Percentiles rank a stretch among this genome's conserved stretches.
These are phyloP conservation scores for Plutella xylostella DNA, from an alignment of 2,888 invertebrate species.

Conservation along the genomic window DNA sequence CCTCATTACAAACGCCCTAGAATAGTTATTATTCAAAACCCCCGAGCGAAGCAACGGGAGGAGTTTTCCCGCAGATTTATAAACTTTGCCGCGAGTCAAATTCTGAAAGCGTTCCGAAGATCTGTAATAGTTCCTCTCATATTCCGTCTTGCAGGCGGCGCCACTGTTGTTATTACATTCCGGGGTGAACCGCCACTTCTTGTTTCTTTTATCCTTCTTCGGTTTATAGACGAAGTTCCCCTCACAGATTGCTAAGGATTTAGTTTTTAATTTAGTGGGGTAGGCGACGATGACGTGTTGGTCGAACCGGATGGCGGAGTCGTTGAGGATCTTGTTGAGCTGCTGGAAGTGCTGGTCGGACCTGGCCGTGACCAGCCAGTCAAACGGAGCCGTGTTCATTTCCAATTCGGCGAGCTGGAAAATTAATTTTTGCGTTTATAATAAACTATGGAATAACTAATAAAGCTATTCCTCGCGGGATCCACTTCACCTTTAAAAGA, in stretches of 20 bases:
- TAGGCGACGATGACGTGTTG: constrained; percentile 45
- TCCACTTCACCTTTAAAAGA: too few relatives aligned
- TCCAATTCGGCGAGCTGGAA: constrained; percentile 39
- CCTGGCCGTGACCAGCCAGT: constrained; percentile 43
- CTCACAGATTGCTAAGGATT: constrained; percentile 29
- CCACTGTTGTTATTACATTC: constrained; percentile 14
- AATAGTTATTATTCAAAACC: constrained; percentile 33
- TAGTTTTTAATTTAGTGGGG: constrained; percentile 19
- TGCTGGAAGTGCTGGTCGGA: constrained; percentile 33
- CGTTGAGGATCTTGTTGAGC: constrained; percentile 41
- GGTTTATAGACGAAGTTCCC: constrained; percentile 29
- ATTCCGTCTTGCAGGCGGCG: constrained; percentile 26
- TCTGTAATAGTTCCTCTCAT: constrained; percentile 39
- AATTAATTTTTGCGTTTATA: too few relatives aligned
- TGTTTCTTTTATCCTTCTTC: constrained; percentile 1
- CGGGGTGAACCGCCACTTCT: too few relatives aligned
- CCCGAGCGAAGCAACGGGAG: constrained; percentile 38
- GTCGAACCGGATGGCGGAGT: constrained; percentile 45
- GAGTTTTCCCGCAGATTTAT: constrained; percentile 25
- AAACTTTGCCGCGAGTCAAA: constrained; percentile 33
- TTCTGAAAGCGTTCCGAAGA: constrained; percentile 39
- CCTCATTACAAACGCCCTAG: constrained; percentile 35
- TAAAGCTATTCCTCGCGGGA: too few relatives aligned
- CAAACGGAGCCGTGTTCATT: constrained; percentile 43
- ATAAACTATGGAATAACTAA: too few relatives aligned